Evolutionary conservation across 2,888 invertebrate species (phyloP).

Genomic region (Melinaea menophilus): DNA sequence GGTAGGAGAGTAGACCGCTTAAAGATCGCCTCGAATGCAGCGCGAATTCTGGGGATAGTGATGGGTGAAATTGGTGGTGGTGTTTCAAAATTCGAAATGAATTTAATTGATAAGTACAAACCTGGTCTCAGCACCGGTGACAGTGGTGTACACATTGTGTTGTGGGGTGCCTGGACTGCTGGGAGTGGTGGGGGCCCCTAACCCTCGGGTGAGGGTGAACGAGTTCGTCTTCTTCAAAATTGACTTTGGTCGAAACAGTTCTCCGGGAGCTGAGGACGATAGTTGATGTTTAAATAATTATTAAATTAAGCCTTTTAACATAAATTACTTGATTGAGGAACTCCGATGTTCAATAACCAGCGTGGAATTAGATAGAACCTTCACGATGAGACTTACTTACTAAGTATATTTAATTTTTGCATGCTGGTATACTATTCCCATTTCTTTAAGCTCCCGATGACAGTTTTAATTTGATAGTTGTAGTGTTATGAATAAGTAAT

Average conservation of each 20-base stretch:
- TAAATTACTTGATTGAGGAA: no score
- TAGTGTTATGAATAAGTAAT: no score
- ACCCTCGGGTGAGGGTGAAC: conserved; percentile 81
- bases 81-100: no score
- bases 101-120: conserved; percentile 34
- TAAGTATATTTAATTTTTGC: no score
- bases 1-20: conserved; percentile 91
- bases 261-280: conserved; percentile 56
- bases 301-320: no score
- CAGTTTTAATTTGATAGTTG: no score
- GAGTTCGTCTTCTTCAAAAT: conserved; percentile 96
- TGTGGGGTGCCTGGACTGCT: conserved; percentile 77
- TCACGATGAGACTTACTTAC: no score
- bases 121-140: conserved; percentile 92
- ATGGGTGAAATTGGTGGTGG: background rate
- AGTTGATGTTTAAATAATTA: background rate
- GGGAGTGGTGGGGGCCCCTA: conserved; percentile 73
- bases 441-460: no score
- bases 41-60: conserved; percentile 80
- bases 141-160: conserved; percentile 86
- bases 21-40: conserved; percentile 94
- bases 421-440: no score
- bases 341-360: no score
- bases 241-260: conserved; percentile 82
- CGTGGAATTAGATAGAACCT: no score